Base-by-base conservation (phyloP, 1,140 invertebrate genomes). In the Heliconius himera region DNA sequence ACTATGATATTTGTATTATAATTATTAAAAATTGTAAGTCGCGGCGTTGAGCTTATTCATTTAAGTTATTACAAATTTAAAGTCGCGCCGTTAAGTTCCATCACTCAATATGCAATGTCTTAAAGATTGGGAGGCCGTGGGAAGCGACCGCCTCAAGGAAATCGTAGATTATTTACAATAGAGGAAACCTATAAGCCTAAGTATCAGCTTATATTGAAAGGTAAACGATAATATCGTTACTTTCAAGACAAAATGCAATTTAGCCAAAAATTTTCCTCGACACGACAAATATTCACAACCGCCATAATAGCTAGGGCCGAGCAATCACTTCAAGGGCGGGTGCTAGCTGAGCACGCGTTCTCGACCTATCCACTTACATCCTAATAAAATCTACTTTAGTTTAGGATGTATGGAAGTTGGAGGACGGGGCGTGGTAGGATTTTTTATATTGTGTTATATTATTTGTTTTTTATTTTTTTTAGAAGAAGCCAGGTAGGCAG, bases 341-440 rank as follows among this genome's bases (percentile, higher is more conserved):
- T n/a, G 60, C 60, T 66, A 29, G 60, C 60, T 66, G 60, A 66
- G 60, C 60, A 66, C 60, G 60, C 60, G 60, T 66, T 66, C 60
- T 29, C 60, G 60, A 29, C 60, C 60, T 66, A 29, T 66, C 60
- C 60, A 66, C 60, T 66, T 66, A 66, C 60, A 66, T 13, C 22
- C 60, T 66, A 66, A 66, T 66, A 66, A 66, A 66, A 29, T 66
- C 60, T 66, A 66, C 22, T 66, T 66, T 16, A 26, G 22, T 13
- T 16, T 29, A 26, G 22, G 8, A 26, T 16, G 60, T 66, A 26
- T 26, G 60, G n/a, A 66, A 26, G 60, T 66, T 66, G 60, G 8
- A 26, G 11, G 60, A 66, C 29, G 9, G 29, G n/a, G 60, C 60
- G 60, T 66, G 3, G 22, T 8, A 26, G n/a, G 4, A 4, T 16